Conservation (phyloP, 2,888 invertebrate genomes). For the Saturnia pavonia region DNA sequence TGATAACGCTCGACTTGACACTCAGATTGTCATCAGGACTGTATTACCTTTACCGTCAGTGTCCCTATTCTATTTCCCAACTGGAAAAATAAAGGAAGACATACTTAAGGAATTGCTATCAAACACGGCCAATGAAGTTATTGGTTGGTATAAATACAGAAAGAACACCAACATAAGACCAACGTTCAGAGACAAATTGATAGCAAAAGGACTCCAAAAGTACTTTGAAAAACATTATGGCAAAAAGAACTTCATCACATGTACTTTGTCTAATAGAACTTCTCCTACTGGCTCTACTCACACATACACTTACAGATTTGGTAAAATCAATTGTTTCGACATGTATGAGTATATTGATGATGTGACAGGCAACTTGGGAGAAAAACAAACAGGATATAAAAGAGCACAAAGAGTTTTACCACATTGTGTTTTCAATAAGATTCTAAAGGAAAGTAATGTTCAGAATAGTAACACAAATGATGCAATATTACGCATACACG, state of each 20-base stretch:
- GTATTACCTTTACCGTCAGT: conserved; percentile 82
- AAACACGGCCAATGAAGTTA: conserved; percentile 78
- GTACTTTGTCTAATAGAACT: conserved; percentile 80
- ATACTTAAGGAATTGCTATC: conserved; percentile 78
- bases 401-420: conserved; percentile 58
- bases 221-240: conserved; percentile 78
- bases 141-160: conserved; percentile 87
- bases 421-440: conserved; percentile 68
- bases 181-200: conserved; percentile 83
- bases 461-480: conserved; percentile 63
- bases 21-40: conserved; percentile 83
- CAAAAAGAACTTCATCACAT: conserved; percentile 83
- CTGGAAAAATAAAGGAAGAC: conserved; percentile 81
- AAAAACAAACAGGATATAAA: conserved; percentile 74
- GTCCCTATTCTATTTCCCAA: conserved; percentile 80
- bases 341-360: conserved; percentile 79
- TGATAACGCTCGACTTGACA: conserved; percentile 82
- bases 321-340: conserved; percentile 79
- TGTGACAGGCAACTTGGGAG: conserved; percentile 79
- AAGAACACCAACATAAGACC: conserved; percentile 77
- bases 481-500: conserved; percentile 70
- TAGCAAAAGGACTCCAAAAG: conserved; percentile 83
- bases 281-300: conserved; percentile 82
- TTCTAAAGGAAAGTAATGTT: conserved; percentile 67
- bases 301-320: conserved; percentile 83